Evolutionary conservation across 2,113 vertebrate genomes (phyloP).

Genomic region (Sakesphorus luctuosus): DNA sequence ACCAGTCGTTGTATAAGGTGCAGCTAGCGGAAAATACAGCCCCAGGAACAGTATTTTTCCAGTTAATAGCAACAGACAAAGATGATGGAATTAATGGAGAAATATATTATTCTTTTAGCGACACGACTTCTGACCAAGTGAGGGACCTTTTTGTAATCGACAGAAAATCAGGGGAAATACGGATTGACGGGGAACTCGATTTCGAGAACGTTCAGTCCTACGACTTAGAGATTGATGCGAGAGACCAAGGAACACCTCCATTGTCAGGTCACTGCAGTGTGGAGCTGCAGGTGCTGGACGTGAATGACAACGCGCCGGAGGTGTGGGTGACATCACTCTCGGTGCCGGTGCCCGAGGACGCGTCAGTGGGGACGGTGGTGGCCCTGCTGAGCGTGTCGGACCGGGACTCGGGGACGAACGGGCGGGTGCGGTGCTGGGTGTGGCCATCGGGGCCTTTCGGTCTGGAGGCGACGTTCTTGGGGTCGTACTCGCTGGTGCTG

Average conservation of each 20-base stretch:
- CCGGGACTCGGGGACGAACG: conserved; percentile 80
- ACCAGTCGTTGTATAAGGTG: not conserved
- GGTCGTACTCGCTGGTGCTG: conserved; percentile 70
- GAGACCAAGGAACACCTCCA: too few species aligned
- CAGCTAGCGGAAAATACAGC: too few species aligned
- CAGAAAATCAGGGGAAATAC: too few species aligned
- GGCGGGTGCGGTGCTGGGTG: conserved; percentile 63
- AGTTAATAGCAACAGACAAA: too few species aligned
- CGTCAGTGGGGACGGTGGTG: conserved; percentile 78
- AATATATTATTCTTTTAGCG: too few species aligned
- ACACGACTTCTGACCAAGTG: too few species aligned
- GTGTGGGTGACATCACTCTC: conserved; percentile 80
- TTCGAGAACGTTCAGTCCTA: too few species aligned
- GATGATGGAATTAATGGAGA: too few species aligned
- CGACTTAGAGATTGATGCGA: too few species aligned
- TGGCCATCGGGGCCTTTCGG: conserved; percentile 76
- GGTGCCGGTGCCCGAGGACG: conserved; percentile 78
- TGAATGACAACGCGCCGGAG: conserved; percentile 85
- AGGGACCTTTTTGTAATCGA: too few species aligned
- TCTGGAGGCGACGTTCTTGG: conserved; percentile 40
- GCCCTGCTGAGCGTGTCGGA: conserved; percentile 85
- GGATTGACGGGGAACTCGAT: too few species aligned
- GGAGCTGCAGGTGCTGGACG: conserved; percentile 77
- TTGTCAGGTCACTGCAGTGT: conserved; percentile 80
- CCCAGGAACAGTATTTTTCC: not conserved